phyloP scores from a whole-genome alignment of 2,888 invertebrate genomes.

The Brachypalpus laphriformis region DNA sequence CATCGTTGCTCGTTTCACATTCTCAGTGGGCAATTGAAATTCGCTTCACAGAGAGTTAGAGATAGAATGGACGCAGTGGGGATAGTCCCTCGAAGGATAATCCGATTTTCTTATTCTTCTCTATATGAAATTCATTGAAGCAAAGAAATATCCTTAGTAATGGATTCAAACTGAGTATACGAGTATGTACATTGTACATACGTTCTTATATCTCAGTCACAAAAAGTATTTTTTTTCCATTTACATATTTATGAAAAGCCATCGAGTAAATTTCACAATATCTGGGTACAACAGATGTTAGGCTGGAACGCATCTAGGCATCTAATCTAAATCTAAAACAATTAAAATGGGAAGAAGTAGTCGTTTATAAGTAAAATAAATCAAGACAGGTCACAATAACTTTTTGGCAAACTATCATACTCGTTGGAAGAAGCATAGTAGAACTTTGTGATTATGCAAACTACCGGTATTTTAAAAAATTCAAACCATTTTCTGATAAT shows the following conservation, averaged over 20 bases:
- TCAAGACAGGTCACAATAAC: too few relatives aligned
- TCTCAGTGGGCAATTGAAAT: constrained; percentile 55
- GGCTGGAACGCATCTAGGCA: too few relatives aligned
- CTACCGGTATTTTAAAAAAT: too few relatives aligned
- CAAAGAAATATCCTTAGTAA: constrained; percentile 47
- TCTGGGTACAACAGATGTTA: too few relatives aligned
- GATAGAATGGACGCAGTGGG: not conserved
- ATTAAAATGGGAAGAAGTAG: too few relatives aligned
- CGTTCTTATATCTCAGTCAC: not conserved
- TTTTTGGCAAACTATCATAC: too few relatives aligned
- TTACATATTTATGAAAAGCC: constrained; percentile 47
- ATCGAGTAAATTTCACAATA: too few relatives aligned
- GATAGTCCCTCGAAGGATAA: constrained; percentile 49
- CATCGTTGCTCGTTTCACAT: constrained; percentile 56
- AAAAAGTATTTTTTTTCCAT: constrained; percentile 12
- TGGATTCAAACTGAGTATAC: constrained; percentile 15
- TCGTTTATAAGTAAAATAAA: too few relatives aligned
- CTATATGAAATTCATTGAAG: constrained; percentile 50
- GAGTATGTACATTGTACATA: not conserved
- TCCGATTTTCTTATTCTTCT: constrained; percentile 60
- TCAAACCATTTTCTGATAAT: too few relatives aligned
- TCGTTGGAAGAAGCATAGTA: too few relatives aligned
- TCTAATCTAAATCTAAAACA: too few relatives aligned
- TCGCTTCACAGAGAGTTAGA: constrained; percentile 21
- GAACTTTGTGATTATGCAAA: too few relatives aligned